Evolutionary conservation across 2,888 invertebrate species (phyloP).

Genomic region (Cheilosia pagana): DNA sequence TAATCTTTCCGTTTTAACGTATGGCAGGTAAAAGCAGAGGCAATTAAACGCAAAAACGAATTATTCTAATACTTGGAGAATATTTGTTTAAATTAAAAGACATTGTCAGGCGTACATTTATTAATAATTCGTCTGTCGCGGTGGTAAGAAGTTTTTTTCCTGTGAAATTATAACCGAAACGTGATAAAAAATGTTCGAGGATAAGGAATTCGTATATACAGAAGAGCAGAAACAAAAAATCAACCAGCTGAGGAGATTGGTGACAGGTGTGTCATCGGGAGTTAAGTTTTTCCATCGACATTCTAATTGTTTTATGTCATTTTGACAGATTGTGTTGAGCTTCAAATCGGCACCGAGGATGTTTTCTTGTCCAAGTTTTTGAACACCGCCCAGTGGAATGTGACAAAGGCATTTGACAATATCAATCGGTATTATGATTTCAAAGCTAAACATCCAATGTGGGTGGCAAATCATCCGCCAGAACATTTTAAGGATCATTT

Average conservation of each 20-base stretch:
- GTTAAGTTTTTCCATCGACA: not conserved
- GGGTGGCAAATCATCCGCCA: constrained; percentile 80
- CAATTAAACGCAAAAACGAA: constrained; percentile 44
- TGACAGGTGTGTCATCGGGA: constrained; percentile 77
- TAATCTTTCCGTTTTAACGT: constrained; percentile 24
- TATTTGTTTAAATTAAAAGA: constrained; percentile 54
- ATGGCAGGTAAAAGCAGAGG: constrained; percentile 14
- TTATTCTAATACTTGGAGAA: constrained; percentile 8
- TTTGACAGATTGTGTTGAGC: constrained; percentile 77
- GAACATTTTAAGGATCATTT: constrained; percentile 79
- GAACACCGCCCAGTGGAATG: constrained; percentile 78
- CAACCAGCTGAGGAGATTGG: constrained; percentile 77
- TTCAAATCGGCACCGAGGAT: constrained; percentile 79
- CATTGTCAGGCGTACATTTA: constrained; percentile 35
- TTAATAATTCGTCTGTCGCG: constrained; percentile 42
- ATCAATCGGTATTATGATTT: constrained; percentile 80
- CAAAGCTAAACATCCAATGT: constrained; percentile 79
- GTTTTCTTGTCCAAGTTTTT: constrained; percentile 80
- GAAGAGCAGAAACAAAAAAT: constrained; percentile 78
- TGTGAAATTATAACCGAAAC: not conserved
- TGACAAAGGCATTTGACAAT: constrained; percentile 78
- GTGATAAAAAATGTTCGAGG: constrained; percentile 74
- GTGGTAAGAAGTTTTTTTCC: constrained; percentile 5
- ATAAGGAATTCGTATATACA: constrained; percentile 76
- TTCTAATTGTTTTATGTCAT: constrained; percentile 1